These are phyloP conservation scores for Loriculus beryllinus DNA, from an alignment of 2,797 vertebrate genomes.

Conservation along the genomic window DNA sequence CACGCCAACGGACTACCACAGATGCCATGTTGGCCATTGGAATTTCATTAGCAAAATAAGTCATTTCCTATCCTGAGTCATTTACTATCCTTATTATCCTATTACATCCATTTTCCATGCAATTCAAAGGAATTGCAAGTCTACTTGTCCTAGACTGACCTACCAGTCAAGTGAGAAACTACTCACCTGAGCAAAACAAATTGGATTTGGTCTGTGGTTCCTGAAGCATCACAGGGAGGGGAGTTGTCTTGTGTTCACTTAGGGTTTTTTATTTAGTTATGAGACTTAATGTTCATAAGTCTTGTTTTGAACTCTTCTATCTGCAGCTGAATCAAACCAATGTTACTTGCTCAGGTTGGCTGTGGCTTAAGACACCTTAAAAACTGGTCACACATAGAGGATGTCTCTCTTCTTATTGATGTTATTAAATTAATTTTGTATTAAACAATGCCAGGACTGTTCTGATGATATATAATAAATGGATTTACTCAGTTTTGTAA, in stretches of 20 bases:
- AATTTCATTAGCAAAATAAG: constrained; percentile 30
- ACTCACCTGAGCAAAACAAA: constrained; percentile 6
- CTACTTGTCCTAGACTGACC: neutral
- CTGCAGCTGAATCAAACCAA: neutral
- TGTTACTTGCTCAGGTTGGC: neutral
- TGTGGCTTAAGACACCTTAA: neutral
- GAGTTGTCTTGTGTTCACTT: neutral
- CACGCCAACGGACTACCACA: neutral
- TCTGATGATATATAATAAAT: neutral
- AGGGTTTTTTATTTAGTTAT: neutral
- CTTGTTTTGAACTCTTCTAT: neutral
- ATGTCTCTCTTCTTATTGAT: neutral
- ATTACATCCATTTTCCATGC: neutral
- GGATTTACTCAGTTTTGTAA: neutral
- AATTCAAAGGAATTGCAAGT: neutral
- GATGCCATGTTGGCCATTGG: neutral
- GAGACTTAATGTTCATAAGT: neutral
- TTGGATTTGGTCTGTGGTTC: neutral
- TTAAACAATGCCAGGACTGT: neutral
- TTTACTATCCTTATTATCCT: neutral
- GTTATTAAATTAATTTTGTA: neutral
- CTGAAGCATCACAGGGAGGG: neutral
- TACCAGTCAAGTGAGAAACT: neutral
- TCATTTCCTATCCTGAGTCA: neutral
- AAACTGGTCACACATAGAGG: neutral